These are phyloP conservation scores for Macquaria australasica DNA, from an alignment of 2,113 vertebrate species.

Conservation along the genomic window DNA sequence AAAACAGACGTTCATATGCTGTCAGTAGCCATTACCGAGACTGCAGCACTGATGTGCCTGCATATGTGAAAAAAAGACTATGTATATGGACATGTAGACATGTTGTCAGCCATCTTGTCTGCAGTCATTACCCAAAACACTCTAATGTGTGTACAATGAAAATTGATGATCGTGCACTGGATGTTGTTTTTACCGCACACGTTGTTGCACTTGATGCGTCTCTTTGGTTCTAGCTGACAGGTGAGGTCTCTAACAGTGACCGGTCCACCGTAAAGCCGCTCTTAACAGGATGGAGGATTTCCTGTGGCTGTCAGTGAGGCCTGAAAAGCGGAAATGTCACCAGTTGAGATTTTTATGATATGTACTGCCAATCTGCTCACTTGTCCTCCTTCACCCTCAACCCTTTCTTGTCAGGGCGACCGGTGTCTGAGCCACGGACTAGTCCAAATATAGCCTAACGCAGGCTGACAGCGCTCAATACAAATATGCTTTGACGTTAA, in stretches of 20 bases:
- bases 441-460: conserved; percentile 33
- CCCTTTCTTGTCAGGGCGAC: conserved; percentile 14
- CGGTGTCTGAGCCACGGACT: background rate
- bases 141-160: conserved; percentile 28
- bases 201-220: background rate
- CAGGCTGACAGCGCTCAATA: conserved; percentile 32
- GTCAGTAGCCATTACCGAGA: conserved; percentile 60
- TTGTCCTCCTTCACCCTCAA: conserved; percentile 18
- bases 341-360: conserved; percentile 44
- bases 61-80: conserved; percentile 15
- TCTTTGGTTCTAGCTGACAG: conserved; percentile 1
- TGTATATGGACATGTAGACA: conserved; percentile 23
- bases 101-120: conserved; percentile 45
- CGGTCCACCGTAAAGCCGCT: conserved; percentile 3
- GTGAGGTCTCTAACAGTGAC: conserved; percentile 17
- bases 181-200: background rate
- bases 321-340: conserved; percentile 49
- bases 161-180: conserved; percentile 2
- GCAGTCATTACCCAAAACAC: conserved; percentile 37
- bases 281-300: conserved; percentile 52
- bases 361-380: conserved; percentile 18
- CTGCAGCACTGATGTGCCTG: conserved; percentile 31
- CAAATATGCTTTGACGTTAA: conserved; percentile 50
- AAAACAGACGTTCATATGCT: conserved; percentile 56
- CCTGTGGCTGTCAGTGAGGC: conserved; percentile 46